These are phyloP conservation scores for Dysdera silvatica DNA, from an alignment of 1,140 invertebrate genomes.

Conservation along the genomic window DNA sequence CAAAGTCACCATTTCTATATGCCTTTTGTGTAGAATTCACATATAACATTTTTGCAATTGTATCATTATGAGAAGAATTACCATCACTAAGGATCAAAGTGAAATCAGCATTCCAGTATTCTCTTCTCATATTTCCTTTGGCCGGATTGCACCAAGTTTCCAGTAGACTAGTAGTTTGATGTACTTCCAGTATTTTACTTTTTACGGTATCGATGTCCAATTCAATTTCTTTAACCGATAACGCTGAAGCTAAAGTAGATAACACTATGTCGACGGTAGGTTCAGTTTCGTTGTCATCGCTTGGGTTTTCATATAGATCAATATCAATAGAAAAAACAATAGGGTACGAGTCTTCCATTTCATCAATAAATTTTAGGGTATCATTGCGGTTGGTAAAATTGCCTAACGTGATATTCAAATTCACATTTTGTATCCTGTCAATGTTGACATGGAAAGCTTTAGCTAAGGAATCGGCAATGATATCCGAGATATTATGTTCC, in stretches of 20 bases:
- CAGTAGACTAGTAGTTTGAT: conserved; percentile 9
- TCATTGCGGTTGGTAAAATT: not conserved
- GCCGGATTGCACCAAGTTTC: conserved; percentile 22
- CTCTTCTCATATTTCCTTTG: not conserved
- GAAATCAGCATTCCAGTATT: conserved; percentile 30
- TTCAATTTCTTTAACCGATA: conserved; percentile 14
- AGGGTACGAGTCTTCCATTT: conserved; percentile 7
- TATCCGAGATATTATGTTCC: conserved; percentile 2
- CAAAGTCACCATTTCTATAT: conserved; percentile 23
- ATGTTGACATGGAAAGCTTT: conserved; percentile 12
- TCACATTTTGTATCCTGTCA: conserved; percentile 19
- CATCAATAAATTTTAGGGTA: not conserved
- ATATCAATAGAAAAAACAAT: conserved; percentile 15
- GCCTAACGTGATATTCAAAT: conserved; percentile 8
- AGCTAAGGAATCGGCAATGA: conserved; percentile 4
- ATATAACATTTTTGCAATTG: conserved; percentile 18
- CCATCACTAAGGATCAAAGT: conserved; percentile 15
- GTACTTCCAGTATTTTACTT: conserved; percentile 19
- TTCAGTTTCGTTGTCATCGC: not conserved
- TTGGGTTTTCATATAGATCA: conserved; percentile 12
- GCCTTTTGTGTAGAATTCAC: conserved; percentile 27
- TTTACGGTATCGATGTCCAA: conserved; percentile 16
- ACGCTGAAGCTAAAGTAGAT: conserved; percentile 13
- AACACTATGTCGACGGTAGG: conserved; percentile 26
- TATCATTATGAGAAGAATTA: not conserved